phyloP scores from a whole-genome alignment of 2,113 vertebrate species.

The Aegotheles bennettii region DNA sequence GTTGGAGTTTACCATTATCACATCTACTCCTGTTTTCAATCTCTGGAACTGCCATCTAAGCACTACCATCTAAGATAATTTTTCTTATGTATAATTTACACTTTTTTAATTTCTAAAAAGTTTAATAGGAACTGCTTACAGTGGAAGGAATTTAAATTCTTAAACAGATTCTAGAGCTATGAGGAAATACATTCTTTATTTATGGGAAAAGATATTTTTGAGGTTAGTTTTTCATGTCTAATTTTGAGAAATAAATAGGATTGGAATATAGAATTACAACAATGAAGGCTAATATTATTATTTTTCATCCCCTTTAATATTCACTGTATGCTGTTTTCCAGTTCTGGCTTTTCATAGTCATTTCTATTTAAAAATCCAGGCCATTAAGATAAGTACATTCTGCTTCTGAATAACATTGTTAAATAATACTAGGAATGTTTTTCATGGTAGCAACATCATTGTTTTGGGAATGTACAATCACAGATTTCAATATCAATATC shows the following conservation, averaged over 20 bases:
- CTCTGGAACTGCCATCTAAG: background rate
- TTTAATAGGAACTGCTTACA: background rate
- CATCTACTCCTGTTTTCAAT: background rate
- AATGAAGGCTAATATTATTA: background rate
- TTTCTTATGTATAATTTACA: background rate
- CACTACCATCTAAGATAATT: background rate
- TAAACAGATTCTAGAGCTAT: background rate
- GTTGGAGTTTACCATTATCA: background rate
- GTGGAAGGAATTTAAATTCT: background rate
- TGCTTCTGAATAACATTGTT: background rate
- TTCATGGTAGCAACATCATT: background rate
- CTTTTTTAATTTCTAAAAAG: background rate
- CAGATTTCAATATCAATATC: background rate
- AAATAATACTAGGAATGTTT: background rate
- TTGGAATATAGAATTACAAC: background rate
- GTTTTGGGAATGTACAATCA: background rate
- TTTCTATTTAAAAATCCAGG: background rate
- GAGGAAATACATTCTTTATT: background rate
- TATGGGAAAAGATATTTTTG: background rate
- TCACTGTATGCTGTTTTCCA: fast-evolving
- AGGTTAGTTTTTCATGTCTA: background rate
- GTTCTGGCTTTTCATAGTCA: background rate
- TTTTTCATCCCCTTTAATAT: background rate
- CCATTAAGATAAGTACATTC: background rate
- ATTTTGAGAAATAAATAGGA: background rate